Evolutionary conservation across 2,888 invertebrate species (phyloP).

Genomic region (Andrena bucephala): DNA sequence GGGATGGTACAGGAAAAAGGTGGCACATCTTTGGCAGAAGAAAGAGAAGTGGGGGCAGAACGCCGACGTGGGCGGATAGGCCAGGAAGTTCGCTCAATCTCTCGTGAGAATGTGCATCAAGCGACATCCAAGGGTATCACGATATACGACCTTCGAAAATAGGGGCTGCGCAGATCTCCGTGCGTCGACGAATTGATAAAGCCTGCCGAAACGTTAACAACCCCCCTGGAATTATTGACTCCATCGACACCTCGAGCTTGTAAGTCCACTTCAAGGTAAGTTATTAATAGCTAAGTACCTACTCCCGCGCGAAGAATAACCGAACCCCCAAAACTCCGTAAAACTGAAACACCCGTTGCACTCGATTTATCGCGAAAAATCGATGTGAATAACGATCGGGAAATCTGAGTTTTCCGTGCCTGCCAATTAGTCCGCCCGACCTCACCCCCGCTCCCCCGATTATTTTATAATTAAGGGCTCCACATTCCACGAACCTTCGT

Average conservation of each 20-base stretch:
- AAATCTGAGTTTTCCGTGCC: not conserved
- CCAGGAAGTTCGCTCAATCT: conserved; percentile 74
- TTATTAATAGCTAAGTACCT: not conserved
- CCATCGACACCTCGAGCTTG: not conserved
- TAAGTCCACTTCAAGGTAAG: conserved; percentile 11
- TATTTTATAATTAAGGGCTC: conserved; percentile 26
- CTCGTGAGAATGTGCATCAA: conserved; percentile 55
- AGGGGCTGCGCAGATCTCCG: conserved; percentile 22
- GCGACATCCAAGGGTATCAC: conserved; percentile 26
- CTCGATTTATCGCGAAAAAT: not conserved
- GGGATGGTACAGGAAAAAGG: conserved; percentile 9
- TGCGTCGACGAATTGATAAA: conserved; percentile 14
- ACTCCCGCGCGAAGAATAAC: not conserved
- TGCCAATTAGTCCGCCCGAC: not conserved
- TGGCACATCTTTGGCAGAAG: conserved; percentile 46
- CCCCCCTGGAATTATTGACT: not conserved
- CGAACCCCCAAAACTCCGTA: too few relatives aligned
- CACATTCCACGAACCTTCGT: not conserved
- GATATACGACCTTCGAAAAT: conserved; percentile 66
- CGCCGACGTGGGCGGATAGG: conserved; percentile 55
- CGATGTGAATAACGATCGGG: not conserved
- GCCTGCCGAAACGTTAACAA: not conserved
- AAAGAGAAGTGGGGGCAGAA: conserved; percentile 42
- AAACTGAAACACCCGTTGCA: not conserved
- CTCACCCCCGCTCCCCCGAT: not conserved